These are phyloP conservation scores for Drosophila eohydei DNA, from an alignment of 2,888 invertebrate genomes.

Conservation along the genomic window DNA sequence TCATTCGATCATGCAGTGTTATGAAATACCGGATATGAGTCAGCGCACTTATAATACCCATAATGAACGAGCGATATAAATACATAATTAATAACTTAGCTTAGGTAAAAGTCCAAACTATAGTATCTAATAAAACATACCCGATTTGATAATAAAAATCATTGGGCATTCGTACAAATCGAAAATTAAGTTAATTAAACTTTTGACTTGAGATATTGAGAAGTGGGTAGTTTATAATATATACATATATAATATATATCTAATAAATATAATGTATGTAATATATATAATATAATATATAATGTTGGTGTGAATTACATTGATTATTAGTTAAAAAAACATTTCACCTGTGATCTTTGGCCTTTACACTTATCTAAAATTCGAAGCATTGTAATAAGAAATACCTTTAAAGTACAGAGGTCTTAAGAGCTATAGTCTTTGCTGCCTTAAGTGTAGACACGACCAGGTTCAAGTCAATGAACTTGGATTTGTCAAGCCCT, in stretches of 20 bases:
- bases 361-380: not conserved
- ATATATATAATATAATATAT: not conserved
- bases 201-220: conserved; percentile 1
- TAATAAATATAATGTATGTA: not conserved
- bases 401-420: no score
- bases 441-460: not conserved
- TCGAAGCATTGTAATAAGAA: not conserved
- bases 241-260: not conserved
- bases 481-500: conserved; percentile 27
- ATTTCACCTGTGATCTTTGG: not conserved
- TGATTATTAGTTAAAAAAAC: not conserved
- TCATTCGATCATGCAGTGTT: conserved; percentile 44
- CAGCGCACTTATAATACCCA: conserved; percentile 34
- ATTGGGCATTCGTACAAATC: not conserved
- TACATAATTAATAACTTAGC: conserved; percentile 63
- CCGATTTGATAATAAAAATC: conserved; percentile 17
- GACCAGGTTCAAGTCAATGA: conserved; percentile 57
- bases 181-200: not conserved
- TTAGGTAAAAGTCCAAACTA: conserved; percentile 39
- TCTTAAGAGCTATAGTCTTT: no score
- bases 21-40: conserved; percentile 62
- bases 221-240: not conserved
- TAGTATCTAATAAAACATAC: conserved; percentile 23
- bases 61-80: conserved; percentile 58
- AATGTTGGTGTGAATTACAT: not conserved